Evolutionary conservation across 1,140 invertebrate species (phyloP), one percentile per base, ranked within the genome.

Genomic region (Trachymyrmex septentrionalis): DNA sequence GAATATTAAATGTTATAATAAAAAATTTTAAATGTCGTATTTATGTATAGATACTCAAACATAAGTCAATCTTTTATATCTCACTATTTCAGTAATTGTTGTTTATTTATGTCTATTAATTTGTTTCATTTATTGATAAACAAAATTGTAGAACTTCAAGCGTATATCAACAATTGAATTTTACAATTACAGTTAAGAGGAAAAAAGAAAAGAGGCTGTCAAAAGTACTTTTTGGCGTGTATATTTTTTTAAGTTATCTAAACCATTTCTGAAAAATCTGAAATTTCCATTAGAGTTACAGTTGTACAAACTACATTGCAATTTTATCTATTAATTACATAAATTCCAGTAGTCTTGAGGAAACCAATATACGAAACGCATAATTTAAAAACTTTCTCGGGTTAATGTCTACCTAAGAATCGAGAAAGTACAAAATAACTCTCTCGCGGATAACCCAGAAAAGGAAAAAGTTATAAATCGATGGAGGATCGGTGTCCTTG

Each of bases 71-170:
- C n/a, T 88, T 24, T 76, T 53, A 53, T 48, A 38, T 86, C 12
- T 69, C 10, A 24, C 64, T 72, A 87, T 88, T 88, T 88, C 61
- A 75, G 12, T 75, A 86, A 88, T 88, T 86, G 81, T 57, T 27
- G n/a, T 2, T 14, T 27, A 24, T 2, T 14, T 64, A 48, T 59
- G 24, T 57, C 57, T 63, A 12, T 66, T 63, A 87, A 7, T 10
- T 53, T 85, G 19, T 64, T 6, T 48, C 16, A 44, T 63, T 16
- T 84, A 50, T 30, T 63, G 21, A 16, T 16, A 21, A n/a, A 85
- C 16, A 12, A 5, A 69, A 21, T 57, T 34, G 27, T 10, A 55
- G 10, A 34, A 38, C 19, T 38, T 16, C 3, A 69, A 21, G 12
- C 19, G 48, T 21, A 19, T 66, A 34, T 34, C 5, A n/a, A 7